Base-by-base conservation (phyloP, 2,113 vertebrate genomes). In the Cricetomys ansorgei region DNA sequence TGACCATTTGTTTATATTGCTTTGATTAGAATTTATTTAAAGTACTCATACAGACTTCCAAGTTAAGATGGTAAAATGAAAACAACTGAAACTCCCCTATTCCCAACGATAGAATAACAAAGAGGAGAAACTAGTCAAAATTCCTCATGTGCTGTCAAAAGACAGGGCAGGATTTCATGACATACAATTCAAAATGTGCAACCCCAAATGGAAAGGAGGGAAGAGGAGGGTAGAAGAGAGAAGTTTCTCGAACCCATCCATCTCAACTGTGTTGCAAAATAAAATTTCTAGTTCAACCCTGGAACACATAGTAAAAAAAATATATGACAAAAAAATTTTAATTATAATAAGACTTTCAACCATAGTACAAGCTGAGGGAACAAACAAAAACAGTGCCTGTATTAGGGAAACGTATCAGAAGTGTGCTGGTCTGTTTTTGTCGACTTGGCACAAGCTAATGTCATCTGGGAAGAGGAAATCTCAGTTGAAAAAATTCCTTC, bases 11-110 rank as follows among this genome's bases (percentile, higher is more conserved):
- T 96, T 97, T 97, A 12, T 91, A 94, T 95, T 96, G 93, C 94
- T 97, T 95, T 97, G 92, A 97, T 97, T 97, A 94, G 92, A 95
- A 96, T 96, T 88, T 94, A 97, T 94, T 97, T 96, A 93, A 96
- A 96, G 73, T 93, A 92, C 88, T 91, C 50, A 0, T 75, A 50
- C 75, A 95, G 87, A 94, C 57, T 95, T 97, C 92, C 80, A 93
- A 92, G 45, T 94, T 96, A 96, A 98, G 85, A 93, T 95, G 92
- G 85, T 57, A 88, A 67, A 93, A 93, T 95, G 45, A 96, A 96
- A 96, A 93, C 62, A 62, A 94, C 40, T 93, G 76, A 97, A 96
- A 96, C 40, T 85, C 79, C 73, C 62, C 70, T 87, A 92, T 73
- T 62, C 48, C 92, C 57, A 90, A 50, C 10, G 90, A 95, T 43